phyloP scores from a whole-genome alignment of 2,113 vertebrate genomes.

The Raphicerus campestris region DNA sequence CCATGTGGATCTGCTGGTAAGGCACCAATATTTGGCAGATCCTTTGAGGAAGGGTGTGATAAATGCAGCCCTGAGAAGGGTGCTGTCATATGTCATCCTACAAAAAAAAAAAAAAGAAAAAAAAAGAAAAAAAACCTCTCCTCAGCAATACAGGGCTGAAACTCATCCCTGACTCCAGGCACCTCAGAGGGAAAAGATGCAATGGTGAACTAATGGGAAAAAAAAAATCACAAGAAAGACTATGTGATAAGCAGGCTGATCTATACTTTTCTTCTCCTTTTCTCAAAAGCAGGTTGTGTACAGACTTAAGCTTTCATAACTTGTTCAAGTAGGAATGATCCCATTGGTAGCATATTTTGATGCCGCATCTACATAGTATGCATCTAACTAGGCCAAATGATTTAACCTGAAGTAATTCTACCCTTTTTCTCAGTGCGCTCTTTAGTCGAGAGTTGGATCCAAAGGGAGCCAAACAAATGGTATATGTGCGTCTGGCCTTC shows the following conservation, averaged over 20 bases:
- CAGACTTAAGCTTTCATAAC: not conserved
- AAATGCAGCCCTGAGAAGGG: not conserved
- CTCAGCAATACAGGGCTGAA: not conserved
- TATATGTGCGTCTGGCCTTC: not conserved
- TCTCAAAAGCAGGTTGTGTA: not conserved
- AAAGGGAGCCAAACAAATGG: not conserved
- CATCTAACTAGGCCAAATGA: not conserved
- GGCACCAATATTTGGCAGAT: not conserved
- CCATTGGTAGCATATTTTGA: not conserved
- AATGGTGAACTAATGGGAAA: not conserved
- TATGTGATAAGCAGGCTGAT: not conserved
- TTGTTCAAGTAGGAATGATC: not conserved
- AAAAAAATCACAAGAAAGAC: not conserved
- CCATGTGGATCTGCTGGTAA: not conserved
- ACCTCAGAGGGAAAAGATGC: not conserved
- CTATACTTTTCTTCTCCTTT: not conserved
- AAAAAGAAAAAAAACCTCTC: fast-evolving
- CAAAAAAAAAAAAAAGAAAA: too few relatives aligned
- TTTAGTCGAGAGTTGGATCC: not conserved
- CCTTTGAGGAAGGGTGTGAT: not conserved
- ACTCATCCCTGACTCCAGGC: not conserved
- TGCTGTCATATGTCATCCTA: not conserved
- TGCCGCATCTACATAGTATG: not conserved
- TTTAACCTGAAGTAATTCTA: not conserved
- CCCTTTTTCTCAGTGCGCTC: not conserved